Conservation (phyloP, 2,113 vertebrate species). For the Odontophorus gujanensis region DNA sequence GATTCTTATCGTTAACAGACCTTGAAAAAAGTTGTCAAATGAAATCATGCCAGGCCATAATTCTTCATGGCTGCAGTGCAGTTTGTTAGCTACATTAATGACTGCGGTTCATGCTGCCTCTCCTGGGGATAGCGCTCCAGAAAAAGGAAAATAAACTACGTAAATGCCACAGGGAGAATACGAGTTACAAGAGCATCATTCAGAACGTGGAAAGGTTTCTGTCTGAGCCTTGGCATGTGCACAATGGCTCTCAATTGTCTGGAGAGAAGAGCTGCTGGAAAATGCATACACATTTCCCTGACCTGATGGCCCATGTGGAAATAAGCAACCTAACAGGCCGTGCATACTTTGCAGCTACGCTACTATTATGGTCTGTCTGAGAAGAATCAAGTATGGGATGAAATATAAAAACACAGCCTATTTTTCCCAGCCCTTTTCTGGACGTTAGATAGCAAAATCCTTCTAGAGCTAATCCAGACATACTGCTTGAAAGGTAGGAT, state of each 20-base stretch:
- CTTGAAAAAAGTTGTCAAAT: neutral
- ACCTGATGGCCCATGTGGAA: neutral
- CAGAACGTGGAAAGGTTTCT: neutral
- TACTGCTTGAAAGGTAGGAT: neutral
- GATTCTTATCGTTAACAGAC: neutral
- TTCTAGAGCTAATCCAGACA: neutral
- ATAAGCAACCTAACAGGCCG: neutral
- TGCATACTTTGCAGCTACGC: neutral
- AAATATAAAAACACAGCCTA: neutral
- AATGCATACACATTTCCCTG: neutral
- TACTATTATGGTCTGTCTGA: neutral
- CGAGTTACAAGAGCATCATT: neutral
- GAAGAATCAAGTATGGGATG: neutral
- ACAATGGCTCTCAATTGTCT: neutral
- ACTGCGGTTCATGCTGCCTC: neutral
- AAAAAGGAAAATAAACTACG: neutral
- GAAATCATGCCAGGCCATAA: neutral
- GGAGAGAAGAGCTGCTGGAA: neutral
- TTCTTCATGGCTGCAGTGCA: neutral
- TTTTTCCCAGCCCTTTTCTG: neutral
- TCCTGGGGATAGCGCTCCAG: neutral
- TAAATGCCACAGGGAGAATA: neutral
- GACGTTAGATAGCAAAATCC: neutral
- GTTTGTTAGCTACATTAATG: neutral
- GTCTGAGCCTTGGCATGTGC: rapidly evolving